Base-by-base conservation (phyloP, 2,888 invertebrate genomes). In the Plebejus melissa region DNA sequence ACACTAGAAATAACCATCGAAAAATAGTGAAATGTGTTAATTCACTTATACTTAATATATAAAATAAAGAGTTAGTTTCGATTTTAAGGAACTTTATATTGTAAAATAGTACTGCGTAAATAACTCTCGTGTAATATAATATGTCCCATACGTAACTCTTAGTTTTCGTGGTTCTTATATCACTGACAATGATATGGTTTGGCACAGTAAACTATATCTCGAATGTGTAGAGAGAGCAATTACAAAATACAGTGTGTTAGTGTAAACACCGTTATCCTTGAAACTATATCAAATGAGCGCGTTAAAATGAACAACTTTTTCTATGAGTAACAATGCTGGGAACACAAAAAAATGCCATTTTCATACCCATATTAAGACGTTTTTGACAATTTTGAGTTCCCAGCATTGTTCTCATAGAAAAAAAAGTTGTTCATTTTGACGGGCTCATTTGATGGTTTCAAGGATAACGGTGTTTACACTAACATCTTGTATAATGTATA, bases 171-270 rank as follows among this genome's bases (percentile, higher is more conserved):
- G 28, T 54, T 72, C 82, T 84, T 86, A 82, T 88, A 90, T 90
- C 89, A 88, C 89, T 87, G 88, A 88, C 87, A 79, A 88, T 88
- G 90, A 91, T 91, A 92, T 93, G 91, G 87, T 89, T 83, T 85
- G 84, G 84, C 84, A 85, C 84, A 81, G 80, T 81, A 77, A 81
- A 79, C 80, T 80, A 76, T 77, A 80, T 77, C 69, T 77, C 77
- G 65, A 54, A 69, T 71, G 69, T 57, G 74, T 77, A 70, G 60
- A 79, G 80, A 80, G 80, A 80, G 80, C 79, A 76, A 78, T 50
- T 54, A 54, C 32, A 32, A 32, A 32, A 32, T 22, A 22, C 22
- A 22, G 22, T 22, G 22, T 22, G 22, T 22, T 22, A 22, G 22
- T 22, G 0, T 22, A 22, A 22, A 22, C 22, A 22, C 22, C 22